Evolutionary conservation across 2,113 vertebrate species (phyloP).

Genomic region (Microcebus jonahi): DNA sequence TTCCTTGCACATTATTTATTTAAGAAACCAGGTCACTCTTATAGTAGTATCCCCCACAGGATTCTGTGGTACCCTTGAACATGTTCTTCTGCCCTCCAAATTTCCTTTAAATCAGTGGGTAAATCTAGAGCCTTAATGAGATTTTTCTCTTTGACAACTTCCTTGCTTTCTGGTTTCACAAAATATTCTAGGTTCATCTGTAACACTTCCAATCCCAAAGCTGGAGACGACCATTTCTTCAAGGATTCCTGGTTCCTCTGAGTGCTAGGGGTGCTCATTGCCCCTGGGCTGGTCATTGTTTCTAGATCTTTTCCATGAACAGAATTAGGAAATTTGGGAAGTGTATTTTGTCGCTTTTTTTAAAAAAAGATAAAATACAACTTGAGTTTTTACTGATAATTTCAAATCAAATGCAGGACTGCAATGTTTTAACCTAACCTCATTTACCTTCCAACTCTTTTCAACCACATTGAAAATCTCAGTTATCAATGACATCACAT

Average conservation of each 20-base stretch:
- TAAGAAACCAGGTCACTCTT: neutral
- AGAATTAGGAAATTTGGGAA: neutral
- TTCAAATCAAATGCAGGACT: neutral
- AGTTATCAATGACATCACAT: neutral
- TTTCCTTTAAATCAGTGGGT: neutral
- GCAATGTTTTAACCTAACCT: neutral
- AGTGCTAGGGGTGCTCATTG: neutral
- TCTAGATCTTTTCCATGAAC: neutral
- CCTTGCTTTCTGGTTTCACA: neutral
- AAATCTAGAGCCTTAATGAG: neutral
- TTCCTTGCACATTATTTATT: neutral
- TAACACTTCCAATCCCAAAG: neutral
- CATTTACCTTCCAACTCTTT: neutral
- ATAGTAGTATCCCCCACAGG: neutral
- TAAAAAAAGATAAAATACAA: neutral
- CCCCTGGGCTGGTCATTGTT: neutral
- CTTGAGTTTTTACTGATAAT: neutral
- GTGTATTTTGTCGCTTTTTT: neutral
- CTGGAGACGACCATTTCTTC: neutral
- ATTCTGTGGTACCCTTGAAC: neutral
- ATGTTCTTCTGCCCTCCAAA: neutral
- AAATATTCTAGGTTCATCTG: neutral
- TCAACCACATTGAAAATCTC: neutral
- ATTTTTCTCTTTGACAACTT: neutral
- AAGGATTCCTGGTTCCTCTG: neutral